Base-by-base conservation (phyloP, 1,140 invertebrate species). In the Drosophila mayri region DNA sequence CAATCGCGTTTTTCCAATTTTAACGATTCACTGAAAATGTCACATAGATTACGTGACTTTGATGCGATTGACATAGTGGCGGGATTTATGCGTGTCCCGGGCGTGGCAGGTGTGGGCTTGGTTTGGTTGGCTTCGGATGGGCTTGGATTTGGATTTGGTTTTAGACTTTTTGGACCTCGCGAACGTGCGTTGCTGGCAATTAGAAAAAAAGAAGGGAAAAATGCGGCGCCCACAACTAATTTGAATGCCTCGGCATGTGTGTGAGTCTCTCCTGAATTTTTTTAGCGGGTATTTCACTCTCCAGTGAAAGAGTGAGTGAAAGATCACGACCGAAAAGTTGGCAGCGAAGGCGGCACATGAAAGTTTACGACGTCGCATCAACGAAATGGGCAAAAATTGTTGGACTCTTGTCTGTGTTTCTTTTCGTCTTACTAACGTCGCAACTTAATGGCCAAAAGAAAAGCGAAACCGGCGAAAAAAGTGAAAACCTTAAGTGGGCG, bases 31-130 rank as follows among this genome's bases (percentile, higher is more conserved):
- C 75, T 90, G 85, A 90, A 90, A 90, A 90, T 90, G 85, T 90
- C 85, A 81, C 85, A 90, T 88, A 90, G 85, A 90, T 90, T 90
- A 90, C 85, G 86, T 90, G 85, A 90, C 85, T 81, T 85, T 85
- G 85, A 90, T 90, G 81, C 85, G 85, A 90, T 90, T 90, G 85
- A 90, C 85, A 90, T 85, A 90, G 81, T 90, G 76, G 81, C 78
- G 86, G 90, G 85, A 90, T 90, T 90, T 90, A 90, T 90, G 85
- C 81, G 81, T 90, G 85, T 64, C 54, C 66, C 80, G 52, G 65
- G 63, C 55, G 64, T 66, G 72, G 54, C 38, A 55, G 50, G 41
- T 59, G 40, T 55, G 72, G 55, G 40, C 40, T 76, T 76, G 50
- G 50, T 72, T 52, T 52, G 12, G 12, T 38, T 18, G 52, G 50